Percentiles rank a stretch among this genome's conserved stretches.
phyloP scores from a whole-genome alignment of 2,888 invertebrate genomes.

The Tipula confusa region DNA sequence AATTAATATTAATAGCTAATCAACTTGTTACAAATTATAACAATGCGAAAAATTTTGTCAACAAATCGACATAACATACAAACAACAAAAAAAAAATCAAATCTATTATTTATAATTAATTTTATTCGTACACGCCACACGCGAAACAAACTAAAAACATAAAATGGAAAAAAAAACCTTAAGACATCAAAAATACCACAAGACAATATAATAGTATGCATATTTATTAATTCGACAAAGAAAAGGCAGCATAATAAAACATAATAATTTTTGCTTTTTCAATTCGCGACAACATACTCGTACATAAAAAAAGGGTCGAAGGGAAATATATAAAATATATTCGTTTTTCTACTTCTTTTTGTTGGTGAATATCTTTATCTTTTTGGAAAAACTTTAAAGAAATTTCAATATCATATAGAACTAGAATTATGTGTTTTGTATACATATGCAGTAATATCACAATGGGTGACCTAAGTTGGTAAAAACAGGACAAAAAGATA shows the following conservation, averaged over 20 bases:
- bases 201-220: conserved; percentile 8
- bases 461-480: background rate
- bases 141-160: background rate
- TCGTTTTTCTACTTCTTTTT: background rate
- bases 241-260: background rate
- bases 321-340: conserved; percentile 4
- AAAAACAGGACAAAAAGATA: conserved; percentile 7
- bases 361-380: background rate
- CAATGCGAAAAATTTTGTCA: conserved; percentile 20
- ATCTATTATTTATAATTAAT: conserved; percentile 20
- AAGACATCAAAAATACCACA: conserved; percentile 15
- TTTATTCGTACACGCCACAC: conserved; percentile 8
- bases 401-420: background rate
- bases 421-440: background rate
- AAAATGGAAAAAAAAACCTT: background rate
- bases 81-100: background rate
- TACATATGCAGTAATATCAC: background rate
- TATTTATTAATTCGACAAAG: conserved; percentile 21
- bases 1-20: background rate
- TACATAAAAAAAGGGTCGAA: conserved; percentile 14
- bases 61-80: background rate
- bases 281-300: background rate
- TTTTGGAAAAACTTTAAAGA: background rate
- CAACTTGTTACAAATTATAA: conserved; percentile 25
- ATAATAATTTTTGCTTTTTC: background rate